A percentile compares a stretch with the other conserved stretches of the same genome.
Evolutionary conservation across 2,888 invertebrate genomes (phyloP).

Genomic region (Ophion obscuratus): DNA sequence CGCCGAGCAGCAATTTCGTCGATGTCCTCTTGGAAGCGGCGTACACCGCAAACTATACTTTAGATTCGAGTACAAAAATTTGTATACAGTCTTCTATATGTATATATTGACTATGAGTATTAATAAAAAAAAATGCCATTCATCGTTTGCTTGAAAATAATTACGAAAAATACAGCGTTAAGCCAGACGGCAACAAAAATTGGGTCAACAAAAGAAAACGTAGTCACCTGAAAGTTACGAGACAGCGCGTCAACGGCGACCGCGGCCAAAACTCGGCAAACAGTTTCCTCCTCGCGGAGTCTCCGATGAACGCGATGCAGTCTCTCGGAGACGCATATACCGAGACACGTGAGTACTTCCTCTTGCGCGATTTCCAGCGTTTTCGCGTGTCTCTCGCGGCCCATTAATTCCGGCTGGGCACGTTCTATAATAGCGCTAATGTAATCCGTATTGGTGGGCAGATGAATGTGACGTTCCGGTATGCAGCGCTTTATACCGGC

Average conservation of each 20-base stretch:
- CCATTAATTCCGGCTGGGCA: conserved; percentile 96
- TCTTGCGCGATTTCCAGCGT: conserved; percentile 98
- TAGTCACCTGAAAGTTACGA: conserved; percentile 90
- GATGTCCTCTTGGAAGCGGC: too few relatives aligned
- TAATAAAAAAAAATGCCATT: too few relatives aligned
- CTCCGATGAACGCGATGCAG: conserved; percentile 94
- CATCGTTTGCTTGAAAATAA: too few relatives aligned
- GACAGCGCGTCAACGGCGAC: conserved; percentile 94
- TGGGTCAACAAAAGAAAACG: background rate
- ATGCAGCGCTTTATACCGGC: conserved; percentile 94
- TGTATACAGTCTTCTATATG: too few relatives aligned
- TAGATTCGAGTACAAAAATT: too few relatives aligned
- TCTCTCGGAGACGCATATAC: conserved; percentile 96
- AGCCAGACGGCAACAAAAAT: background rate
- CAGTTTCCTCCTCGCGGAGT: conserved; percentile 95
- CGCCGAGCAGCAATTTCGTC: too few relatives aligned
- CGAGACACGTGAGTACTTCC: conserved; percentile 97
- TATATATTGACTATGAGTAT: too few relatives aligned
- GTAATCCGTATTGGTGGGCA: conserved; percentile 94
- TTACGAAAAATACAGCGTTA: too few relatives aligned
- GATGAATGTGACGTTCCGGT: conserved; percentile 94
- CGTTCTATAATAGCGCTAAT: conserved; percentile 94
- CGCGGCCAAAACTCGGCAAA: conserved; percentile 96
- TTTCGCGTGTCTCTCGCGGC: conserved; percentile 97
- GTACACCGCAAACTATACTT: too few relatives aligned